Percentiles rank a stretch among this genome's conserved stretches.
These are phyloP conservation scores for Burhinus bistriatus DNA, from an alignment of 2,113 vertebrate genomes.

Conservation along the genomic window DNA sequence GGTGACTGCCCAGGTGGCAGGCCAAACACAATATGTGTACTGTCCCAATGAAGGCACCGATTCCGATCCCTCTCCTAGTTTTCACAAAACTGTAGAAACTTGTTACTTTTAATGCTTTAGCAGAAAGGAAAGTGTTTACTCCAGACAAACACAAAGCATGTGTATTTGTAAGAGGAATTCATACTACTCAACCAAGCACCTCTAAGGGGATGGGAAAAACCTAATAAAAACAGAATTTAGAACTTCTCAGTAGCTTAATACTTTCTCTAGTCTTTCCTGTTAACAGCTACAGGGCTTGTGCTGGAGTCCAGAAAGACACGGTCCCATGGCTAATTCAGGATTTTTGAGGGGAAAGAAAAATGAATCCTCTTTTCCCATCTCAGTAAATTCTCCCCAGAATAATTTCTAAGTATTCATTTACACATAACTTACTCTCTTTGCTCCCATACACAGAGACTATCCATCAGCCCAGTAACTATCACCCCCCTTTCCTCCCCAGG, in stretches of 20 bases:
- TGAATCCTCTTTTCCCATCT: background rate
- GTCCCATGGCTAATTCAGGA: background rate
- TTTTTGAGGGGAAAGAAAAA: background rate
- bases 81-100: background rate
- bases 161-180: background rate
- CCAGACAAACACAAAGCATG: background rate
- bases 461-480: background rate
- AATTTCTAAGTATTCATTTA: background rate
- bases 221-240: background rate
- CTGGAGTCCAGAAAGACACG: background rate
- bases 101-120: background rate
- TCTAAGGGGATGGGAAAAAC: background rate
- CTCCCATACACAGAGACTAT: background rate
- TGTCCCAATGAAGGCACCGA: background rate
- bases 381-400: background rate
- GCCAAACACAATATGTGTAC: background rate
- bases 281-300: background rate
- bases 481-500: background rate
- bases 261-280: background rate
- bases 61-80: background rate
- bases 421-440: background rate
- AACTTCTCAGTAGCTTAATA: background rate
- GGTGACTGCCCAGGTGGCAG: background rate
- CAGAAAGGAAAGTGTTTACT: background rate
- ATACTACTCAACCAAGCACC: background rate